Evolutionary conservation across 2,113 vertebrate species (phyloP), one percentile per base, ranked within the genome.

Genomic region (Hippocampus zosterae): DNA sequence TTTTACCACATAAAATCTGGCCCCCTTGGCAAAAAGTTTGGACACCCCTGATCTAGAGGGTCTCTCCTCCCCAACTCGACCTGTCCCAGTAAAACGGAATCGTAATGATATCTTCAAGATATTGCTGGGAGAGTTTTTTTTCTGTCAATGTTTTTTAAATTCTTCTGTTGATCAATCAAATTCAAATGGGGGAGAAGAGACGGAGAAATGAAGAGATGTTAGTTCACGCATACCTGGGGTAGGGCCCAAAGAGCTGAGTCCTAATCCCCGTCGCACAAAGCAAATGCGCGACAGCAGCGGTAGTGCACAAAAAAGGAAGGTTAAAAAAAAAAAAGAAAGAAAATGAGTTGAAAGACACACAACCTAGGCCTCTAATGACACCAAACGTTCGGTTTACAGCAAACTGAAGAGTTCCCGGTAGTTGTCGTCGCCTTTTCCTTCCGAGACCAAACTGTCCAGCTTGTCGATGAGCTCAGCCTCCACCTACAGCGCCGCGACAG

Each of bases 201-300:
- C 55, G 21, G 55, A 42, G 11, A 11, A 42, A 23, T 23, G 21
- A 15, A 42, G 10, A 23, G 19, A 40, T n/a, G 60, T 25, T 57
- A 18, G 27, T 33, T 16, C 13, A 16, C 8, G 72, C 94, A 91
- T 97, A 99, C 97, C 97, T 99, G 87, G 97, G 97, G 87, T 99
- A 99, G 15, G 97, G 97, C 91, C 97, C 97, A 94, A 99, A 99
- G 77, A 99, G 96, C 91, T 98, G 97, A 84, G 96, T 98, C 93
- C 97, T 98, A 92, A 78, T 91, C 93, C 27, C 94, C 79, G 96
- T 93, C 94, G 94, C 94, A 91, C 85, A 79, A 87, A 89, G 80
- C 77, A 87, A 68, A 88, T 78, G 80, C 55, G 82, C 55, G 53
- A 77, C 71, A 85, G 71, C 63, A 74, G 78, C 33, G 85, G 89